Evolutionary conservation across 2,888 invertebrate species (phyloP), one percentile per base, ranked within the genome.

Genomic region (Microplitis deprimator): DNA sequence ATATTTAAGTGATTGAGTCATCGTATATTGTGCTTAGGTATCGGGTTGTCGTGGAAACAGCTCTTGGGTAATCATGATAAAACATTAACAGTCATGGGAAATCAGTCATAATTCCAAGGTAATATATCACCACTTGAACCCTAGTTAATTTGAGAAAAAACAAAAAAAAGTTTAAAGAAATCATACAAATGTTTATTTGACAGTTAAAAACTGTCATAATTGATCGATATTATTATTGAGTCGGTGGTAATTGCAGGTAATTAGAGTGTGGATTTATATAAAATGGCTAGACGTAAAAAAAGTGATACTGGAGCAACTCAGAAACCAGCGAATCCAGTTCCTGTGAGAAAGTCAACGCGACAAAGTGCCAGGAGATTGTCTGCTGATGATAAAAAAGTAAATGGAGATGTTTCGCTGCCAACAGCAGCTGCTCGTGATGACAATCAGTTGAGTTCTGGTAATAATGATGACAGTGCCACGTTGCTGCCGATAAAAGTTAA

Each of bases 311-410:
- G 87, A 79, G 70, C 85, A 65, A 73, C 85, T 4, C 82, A 82
- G 16, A 88, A 88, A 71, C 81, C 84, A 20, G 81, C 85, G 41
- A 86, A 85, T 75, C 83, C 78, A 75, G 83, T 83, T 60, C 86
- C 88, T 10, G 87, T 89, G 13, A 81, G 89, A 50, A 89, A 89
- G 72, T 89, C 89, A 1, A 88, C 83, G 73, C 83, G 89, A 68
- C 89, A 90, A 78, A 88, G 88, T 81, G 89, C 89, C 3, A 87
- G 86, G 61, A 89, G 89, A 59, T 88, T 89, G 75, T 81, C 73
- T 8, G 73, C 84, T 20, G 86, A 88, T 41, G 87, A 88, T 10
- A 87, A 84, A 10, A 84, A 85, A 40, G 50, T 83, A 0, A 89
- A 89, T 71, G 89, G 89, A 5, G 87, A 87, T 13, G 75, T 84